Evolutionary conservation across 2,113 vertebrate genomes (phyloP).

Genomic region (Bombycilla garrulus): DNA sequence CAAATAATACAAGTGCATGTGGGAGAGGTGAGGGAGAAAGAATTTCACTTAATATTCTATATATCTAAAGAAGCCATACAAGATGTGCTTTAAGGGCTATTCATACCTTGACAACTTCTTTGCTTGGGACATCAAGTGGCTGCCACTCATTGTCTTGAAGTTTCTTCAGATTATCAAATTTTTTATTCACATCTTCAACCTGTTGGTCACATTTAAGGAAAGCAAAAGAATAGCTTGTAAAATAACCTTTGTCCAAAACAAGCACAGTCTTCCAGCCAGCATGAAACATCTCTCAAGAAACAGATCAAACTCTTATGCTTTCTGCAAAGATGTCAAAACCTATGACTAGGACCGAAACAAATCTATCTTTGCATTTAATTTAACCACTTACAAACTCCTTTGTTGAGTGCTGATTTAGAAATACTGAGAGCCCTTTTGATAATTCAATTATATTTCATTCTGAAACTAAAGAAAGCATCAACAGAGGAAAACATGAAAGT

Average conservation of each 20-base stretch:
- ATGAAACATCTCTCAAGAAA: background rate
- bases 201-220: slow-evolving; percentile 29
- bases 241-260: background rate
- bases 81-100: background rate
- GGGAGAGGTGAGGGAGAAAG: background rate
- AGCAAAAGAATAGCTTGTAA: background rate
- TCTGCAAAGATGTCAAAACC: background rate
- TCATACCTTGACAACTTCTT: slow-evolving; percentile 77
- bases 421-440: background rate
- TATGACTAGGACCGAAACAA: background rate
- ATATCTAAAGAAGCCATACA: background rate
- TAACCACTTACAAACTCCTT: background rate
- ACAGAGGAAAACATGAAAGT: background rate
- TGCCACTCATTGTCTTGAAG: slow-evolving; percentile 82
- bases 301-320: background rate
- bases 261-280: background rate
- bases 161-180: slow-evolving; percentile 83
- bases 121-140: slow-evolving; percentile 64
- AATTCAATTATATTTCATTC: background rate
- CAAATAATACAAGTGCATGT: rapidly evolving
- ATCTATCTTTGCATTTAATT: background rate
- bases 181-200: slow-evolving; percentile 88
- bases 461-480: background rate
- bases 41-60: background rate
- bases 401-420: background rate